Conservation (phyloP, 1,140 invertebrate genomes). For the silkworm (Bombyx mori) region DNA sequence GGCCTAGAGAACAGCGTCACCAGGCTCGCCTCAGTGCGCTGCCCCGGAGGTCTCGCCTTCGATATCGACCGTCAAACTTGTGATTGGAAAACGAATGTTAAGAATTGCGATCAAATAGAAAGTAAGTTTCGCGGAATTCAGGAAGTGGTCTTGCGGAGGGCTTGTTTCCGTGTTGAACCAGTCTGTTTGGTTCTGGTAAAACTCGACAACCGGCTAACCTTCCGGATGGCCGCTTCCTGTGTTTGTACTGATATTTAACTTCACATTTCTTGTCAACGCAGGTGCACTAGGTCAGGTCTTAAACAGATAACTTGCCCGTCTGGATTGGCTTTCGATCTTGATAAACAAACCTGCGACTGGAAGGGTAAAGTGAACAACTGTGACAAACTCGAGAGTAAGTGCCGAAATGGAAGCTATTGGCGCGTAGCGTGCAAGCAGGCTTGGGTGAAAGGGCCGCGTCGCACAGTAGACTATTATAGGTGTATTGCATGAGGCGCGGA, state of each 20-base stretch:
- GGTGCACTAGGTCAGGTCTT: conserved; percentile 93
- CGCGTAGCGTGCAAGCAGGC: conserved; percentile 63
- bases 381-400: conserved; percentile 96
- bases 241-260: conserved; percentile 43
- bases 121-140: conserved; percentile 80
- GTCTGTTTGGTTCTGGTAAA: conserved; percentile 16
- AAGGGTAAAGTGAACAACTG: conserved; percentile 96
- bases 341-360: conserved; percentile 98
- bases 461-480: conserved; percentile 59
- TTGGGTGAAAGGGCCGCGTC: conserved; percentile 64
- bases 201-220: conserved; percentile 32
- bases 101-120: conserved; percentile 93
- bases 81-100: conserved; percentile 96
- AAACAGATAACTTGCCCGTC: conserved; percentile 95
- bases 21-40: conserved; percentile 88
- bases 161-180: conserved; percentile 35
- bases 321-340: conserved; percentile 95
- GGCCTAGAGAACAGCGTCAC: conserved; percentile 87
- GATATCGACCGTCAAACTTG: conserved; percentile 95
- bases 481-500: conserved; percentile 63
- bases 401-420: conserved; percentile 67
- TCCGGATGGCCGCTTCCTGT: conserved; percentile 53
- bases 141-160: conserved; percentile 59
- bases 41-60: conserved; percentile 92
- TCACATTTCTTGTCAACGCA: conserved; percentile 71